Percentiles rank a stretch among this genome's conserved stretches.
These are phyloP conservation scores for Wiebesia pumilae DNA, from an alignment of 1,140 invertebrate genomes.

Conservation along the genomic window DNA sequence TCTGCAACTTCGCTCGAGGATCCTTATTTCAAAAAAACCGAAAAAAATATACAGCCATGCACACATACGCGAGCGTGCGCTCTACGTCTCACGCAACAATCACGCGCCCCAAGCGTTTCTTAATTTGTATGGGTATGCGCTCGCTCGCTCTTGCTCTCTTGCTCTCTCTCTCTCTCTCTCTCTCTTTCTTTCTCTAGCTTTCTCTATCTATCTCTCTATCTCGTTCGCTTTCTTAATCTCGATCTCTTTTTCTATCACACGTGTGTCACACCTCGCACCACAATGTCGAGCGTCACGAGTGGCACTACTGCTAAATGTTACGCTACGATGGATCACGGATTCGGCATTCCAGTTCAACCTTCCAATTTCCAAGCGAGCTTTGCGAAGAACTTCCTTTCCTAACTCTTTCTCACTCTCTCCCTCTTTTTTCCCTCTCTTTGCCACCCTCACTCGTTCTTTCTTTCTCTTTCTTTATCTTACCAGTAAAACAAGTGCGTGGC, in stretches of 20 bases:
- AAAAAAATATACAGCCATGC: conserved; percentile 55
- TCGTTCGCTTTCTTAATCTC: neutral
- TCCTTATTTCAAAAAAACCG: conserved; percentile 68
- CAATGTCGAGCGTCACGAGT: conserved; percentile 3
- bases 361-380: neutral
- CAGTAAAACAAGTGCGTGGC: conserved; percentile 22
- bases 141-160: neutral
- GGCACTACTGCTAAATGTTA: conserved; percentile 1
- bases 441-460: neutral
- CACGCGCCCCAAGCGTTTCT: neutral
- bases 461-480: neutral
- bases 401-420: neutral
- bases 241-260: neutral
- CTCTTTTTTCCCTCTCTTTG: neutral
- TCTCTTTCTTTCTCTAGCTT: neutral
- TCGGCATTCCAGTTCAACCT: neutral
- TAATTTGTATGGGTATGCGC: neutral
- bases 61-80: conserved; percentile 30
- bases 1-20: neutral
- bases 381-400: neutral
- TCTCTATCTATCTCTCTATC: neutral
- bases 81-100: conserved; percentile 3
- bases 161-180: neutral
- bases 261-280: neutral
- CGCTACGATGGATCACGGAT: too few species aligned